Evolutionary conservation across 2,113 vertebrate species (phyloP).

Genomic region (Brachypteracias leptosomus): DNA sequence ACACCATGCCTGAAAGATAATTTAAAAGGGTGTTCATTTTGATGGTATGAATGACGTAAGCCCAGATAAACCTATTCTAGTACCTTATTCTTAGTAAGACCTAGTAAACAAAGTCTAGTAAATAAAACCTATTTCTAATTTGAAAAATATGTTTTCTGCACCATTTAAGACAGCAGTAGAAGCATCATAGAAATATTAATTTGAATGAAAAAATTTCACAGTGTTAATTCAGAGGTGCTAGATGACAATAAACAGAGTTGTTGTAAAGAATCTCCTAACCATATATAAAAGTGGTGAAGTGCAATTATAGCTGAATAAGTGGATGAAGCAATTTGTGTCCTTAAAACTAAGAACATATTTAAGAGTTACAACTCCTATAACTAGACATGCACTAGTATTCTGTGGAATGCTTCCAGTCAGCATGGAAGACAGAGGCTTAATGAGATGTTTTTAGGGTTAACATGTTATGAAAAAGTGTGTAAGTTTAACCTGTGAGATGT

Average conservation of each 20-base stretch:
- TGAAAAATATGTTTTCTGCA: constrained; percentile 26
- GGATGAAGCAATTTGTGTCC: neutral
- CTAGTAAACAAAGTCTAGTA: neutral
- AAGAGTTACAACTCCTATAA: neutral
- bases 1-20: neutral
- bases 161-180: constrained; percentile 14
- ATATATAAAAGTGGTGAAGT: neutral
- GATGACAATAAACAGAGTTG: constrained; percentile 7
- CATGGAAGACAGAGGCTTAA: neutral
- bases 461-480: neutral
- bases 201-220: constrained; percentile 21
- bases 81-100: neutral
- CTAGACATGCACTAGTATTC: neutral
- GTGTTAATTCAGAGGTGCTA: constrained; percentile 31
- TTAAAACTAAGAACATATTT: neutral
- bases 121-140: neutral
- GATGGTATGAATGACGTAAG: neutral
- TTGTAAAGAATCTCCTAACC: neutral
- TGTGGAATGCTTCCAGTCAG: neutral
- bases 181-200: constrained; percentile 32
- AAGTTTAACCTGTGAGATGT: neutral
- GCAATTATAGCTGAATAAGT: neutral
- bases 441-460: neutral
- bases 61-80: constrained; percentile 22
- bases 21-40: constrained; percentile 7